Conservation (phyloP, 2,113 vertebrate genomes). For the Ceuthmochares aereus region DNA sequence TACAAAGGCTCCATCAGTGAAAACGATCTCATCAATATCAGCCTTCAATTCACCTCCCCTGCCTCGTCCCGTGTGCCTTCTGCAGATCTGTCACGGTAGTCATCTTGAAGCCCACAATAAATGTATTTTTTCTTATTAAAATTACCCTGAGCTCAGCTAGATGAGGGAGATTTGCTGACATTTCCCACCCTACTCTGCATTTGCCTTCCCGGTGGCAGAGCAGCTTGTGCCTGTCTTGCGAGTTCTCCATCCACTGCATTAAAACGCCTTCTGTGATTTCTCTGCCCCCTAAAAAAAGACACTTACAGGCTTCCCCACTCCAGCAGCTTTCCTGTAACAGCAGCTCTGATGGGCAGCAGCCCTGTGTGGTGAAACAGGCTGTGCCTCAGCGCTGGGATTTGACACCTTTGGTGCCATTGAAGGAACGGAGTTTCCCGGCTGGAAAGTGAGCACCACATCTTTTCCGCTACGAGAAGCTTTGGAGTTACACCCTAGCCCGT, state of each 20-base stretch:
- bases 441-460: background rate
- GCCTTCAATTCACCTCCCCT: background rate
- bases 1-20: background rate
- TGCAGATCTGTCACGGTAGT: fast-evolving
- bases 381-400: background rate
- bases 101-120: background rate
- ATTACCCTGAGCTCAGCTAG: background rate
- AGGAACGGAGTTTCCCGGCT: background rate
- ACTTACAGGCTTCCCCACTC: background rate
- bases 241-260: background rate
- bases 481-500: fast-evolving
- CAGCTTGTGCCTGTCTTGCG: background rate
- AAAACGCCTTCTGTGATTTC: background rate
- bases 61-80: fast-evolving
- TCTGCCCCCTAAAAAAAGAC: background rate
- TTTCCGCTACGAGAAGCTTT: background rate
- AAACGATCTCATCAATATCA: background rate
- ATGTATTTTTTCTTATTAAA: background rate
- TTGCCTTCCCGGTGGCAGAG: background rate
- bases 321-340: background rate
- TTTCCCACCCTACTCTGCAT: background rate
- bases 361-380: fast-evolving
- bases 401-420: background rate
- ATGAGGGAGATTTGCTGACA: background rate
- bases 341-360: background rate